These are phyloP conservation scores for Acarapis woodi DNA, from an alignment of 1,140 invertebrate genomes.

Conservation along the genomic window DNA sequence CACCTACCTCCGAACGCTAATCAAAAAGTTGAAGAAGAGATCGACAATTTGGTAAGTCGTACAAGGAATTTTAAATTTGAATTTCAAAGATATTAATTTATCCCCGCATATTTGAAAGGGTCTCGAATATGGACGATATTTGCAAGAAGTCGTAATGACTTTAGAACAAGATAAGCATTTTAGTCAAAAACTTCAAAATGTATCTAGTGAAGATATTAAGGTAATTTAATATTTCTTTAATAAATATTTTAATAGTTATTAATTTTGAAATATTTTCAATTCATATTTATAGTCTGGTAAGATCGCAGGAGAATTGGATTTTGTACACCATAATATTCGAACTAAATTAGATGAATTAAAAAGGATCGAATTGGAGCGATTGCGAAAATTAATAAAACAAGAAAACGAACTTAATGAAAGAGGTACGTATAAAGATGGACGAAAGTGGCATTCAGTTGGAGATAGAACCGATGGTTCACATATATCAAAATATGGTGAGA, in stretches of 20 bases:
- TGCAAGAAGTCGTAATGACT: constrained; percentile 51
- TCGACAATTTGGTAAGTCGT: too few relatives aligned
- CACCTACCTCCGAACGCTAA: too few relatives aligned
- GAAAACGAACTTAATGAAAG: constrained; percentile 23
- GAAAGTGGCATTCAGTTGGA: neutral
- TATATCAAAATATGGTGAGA: constrained; percentile 8
- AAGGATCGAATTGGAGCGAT: constrained; percentile 44
- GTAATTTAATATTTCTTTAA: constrained; percentile 21
- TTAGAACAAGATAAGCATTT: constrained; percentile 57
- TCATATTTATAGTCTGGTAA: constrained; percentile 37
- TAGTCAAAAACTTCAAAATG: constrained; percentile 43
- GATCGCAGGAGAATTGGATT: constrained; percentile 64
- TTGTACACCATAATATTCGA: constrained; percentile 55
- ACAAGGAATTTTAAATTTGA: too few relatives aligned
- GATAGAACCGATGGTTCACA: constrained; percentile 4
- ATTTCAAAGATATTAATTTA: too few relatives aligned
- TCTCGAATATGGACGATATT: constrained; percentile 52
- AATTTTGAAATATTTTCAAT: neutral
- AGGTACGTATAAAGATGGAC: constrained; percentile 10
- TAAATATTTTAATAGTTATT: neutral
- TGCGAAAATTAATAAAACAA: constrained; percentile 33
- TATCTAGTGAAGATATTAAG: constrained; percentile 41
- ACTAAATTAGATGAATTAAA: constrained; percentile 76
- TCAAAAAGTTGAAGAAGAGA: too few relatives aligned
- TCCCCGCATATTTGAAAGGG: too few relatives aligned